Evolutionary conservation across 1,140 invertebrate genomes (phyloP).

Genomic region (Ectropis grisescens): DNA sequence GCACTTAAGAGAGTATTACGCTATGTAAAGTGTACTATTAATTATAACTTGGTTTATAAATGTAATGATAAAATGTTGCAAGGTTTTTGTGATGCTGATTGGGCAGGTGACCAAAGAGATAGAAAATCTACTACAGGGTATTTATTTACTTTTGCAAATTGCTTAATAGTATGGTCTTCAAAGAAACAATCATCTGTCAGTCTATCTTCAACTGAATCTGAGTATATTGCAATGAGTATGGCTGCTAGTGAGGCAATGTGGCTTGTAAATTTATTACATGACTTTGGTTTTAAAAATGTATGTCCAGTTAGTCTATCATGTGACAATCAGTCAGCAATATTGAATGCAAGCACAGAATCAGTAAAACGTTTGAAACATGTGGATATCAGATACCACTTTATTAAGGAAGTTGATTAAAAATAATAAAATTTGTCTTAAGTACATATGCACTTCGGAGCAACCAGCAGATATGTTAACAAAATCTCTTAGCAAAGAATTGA

Average conservation of each 20-base stretch:
- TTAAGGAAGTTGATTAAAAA: conserved; percentile 22
- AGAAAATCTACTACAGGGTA: conserved; percentile 27
- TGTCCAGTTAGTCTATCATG: conserved; percentile 15
- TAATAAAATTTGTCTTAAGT: conserved; percentile 15
- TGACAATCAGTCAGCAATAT: conserved; percentile 22
- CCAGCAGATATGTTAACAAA: conserved; percentile 24
- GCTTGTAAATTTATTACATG: conserved; percentile 27
- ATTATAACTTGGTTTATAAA: conserved; percentile 15
- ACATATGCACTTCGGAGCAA: conserved; percentile 20
- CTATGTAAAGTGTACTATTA: conserved; percentile 18
- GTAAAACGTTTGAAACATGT: conserved; percentile 26
- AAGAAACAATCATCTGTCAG: conserved; percentile 44
- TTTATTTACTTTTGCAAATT: conserved; percentile 28
- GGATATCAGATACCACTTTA: conserved; percentile 24
- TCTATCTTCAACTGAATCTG: conserved; percentile 52
- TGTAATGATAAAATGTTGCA: conserved; percentile 18
- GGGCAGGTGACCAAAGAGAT: conserved; percentile 21
- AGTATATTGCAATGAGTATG: conserved; percentile 53
- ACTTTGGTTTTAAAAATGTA: conserved; percentile 21
- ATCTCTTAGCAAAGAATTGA: conserved; percentile 17
- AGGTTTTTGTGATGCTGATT: conserved; percentile 35
- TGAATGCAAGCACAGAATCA: conserved; percentile 17
- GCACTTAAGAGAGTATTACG: conserved; percentile 22
- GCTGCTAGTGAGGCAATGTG: conserved; percentile 38
- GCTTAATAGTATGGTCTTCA: conserved; percentile 35